These are phyloP conservation scores for Sebastes diaconus DNA, from an alignment of 2,797 vertebrate species.

Conservation along the genomic window DNA sequence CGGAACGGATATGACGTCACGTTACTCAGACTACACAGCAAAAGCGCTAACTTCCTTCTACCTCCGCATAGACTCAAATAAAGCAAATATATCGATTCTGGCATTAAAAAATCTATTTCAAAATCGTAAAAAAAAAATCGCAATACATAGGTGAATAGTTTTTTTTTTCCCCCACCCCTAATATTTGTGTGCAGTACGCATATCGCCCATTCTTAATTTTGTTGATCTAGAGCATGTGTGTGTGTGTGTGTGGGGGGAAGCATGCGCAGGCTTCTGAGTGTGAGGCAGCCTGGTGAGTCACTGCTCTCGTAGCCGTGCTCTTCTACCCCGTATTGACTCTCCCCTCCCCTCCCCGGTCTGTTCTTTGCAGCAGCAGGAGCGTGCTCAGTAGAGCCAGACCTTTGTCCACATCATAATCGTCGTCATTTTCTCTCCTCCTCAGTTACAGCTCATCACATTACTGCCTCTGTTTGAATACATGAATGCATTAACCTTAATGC, in stretches of 20 bases:
- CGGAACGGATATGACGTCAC: too few species aligned
- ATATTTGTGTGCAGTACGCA: neutral
- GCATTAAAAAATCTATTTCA: too few species aligned
- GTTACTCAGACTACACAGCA: too few species aligned
- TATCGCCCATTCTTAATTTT: slow-evolving; percentile 30
- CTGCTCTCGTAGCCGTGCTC: slow-evolving; percentile 54
- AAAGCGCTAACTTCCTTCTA: too few species aligned
- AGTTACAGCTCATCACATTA: slow-evolving; percentile 57
- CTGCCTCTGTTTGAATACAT: slow-evolving; percentile 35
- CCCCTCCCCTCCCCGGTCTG: slow-evolving; percentile 19
- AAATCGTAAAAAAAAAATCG: too few species aligned
- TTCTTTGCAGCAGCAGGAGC: slow-evolving; percentile 61
- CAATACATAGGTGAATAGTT: too few species aligned
- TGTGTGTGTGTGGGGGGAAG: slow-evolving; percentile 23
- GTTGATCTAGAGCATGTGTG: slow-evolving; percentile 9
- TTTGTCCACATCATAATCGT: slow-evolving; percentile 68
- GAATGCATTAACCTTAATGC: slow-evolving; percentile 54
- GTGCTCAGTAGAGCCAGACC: slow-evolving; percentile 56
- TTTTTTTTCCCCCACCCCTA: too few species aligned
- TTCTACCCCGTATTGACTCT: slow-evolving; percentile 59
- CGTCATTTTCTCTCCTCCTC: slow-evolving; percentile 38
- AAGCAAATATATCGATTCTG: too few species aligned
- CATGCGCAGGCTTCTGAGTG: slow-evolving; percentile 34
- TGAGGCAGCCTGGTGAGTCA: slow-evolving; percentile 68
- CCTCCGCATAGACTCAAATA: too few species aligned